Percentiles rank a stretch among this genome's conserved stretches.
phyloP scores from a whole-genome alignment of 2,797 vertebrate species.

The Pagetopsis macropterus region DNA sequence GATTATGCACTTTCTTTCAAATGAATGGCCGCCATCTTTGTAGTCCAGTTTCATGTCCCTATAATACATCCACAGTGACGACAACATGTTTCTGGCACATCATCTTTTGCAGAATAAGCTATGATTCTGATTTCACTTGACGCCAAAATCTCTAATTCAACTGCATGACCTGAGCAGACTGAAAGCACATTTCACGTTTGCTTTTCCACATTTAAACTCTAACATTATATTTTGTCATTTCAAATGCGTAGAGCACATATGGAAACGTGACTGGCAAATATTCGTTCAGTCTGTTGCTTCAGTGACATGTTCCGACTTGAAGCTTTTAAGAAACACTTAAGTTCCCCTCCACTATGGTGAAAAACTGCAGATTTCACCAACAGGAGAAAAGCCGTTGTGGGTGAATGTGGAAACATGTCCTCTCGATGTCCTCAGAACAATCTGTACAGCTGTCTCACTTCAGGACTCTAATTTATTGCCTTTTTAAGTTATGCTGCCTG shows the following conservation, averaged over 20 bases:
- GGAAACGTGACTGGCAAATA: constrained; percentile 8
- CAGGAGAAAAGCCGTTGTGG: constrained; percentile 22
- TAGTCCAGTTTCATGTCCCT: not conserved
- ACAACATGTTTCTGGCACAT: not conserved
- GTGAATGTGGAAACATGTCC: constrained; percentile 43
- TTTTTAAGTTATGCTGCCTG: constrained; percentile 52
- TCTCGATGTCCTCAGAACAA: constrained; percentile 8
- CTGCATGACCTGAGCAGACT: constrained; percentile 22
- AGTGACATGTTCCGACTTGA: not conserved
- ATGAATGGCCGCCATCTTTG: not conserved
- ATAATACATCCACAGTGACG: not conserved
- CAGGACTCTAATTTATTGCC: constrained; percentile 62
- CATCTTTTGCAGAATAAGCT: constrained; percentile 25
- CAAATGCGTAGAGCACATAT: not conserved
- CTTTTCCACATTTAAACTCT: constrained; percentile 22
- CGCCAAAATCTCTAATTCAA: not conserved
- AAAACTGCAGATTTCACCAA: constrained; percentile 28
- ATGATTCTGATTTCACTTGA: not conserved
- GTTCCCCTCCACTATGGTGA: constrained; percentile 17
- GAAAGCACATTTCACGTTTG: constrained; percentile 6
- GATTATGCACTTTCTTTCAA: not conserved
- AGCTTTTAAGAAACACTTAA: not conserved
- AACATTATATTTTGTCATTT: constrained; percentile 20
- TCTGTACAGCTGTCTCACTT: constrained; percentile 32
- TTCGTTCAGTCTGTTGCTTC: not conserved